Evolutionary conservation across 2,113 vertebrate genomes (phyloP).

Genomic region (Otocyon megalotis): DNA sequence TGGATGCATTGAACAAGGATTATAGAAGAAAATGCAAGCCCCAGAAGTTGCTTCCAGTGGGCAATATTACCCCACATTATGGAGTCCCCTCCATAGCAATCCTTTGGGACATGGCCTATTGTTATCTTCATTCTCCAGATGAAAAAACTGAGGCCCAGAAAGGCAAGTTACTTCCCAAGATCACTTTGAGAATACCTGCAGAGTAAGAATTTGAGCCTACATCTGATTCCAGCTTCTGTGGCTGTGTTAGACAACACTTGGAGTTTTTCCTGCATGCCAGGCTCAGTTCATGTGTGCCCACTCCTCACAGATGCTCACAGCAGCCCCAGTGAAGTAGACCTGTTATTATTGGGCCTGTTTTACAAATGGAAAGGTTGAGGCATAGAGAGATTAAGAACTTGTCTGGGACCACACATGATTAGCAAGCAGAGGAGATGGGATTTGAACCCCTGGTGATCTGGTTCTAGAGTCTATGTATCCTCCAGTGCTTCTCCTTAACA

Average conservation of each 20-base stretch:
- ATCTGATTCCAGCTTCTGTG: not conserved
- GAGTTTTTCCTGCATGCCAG: not conserved
- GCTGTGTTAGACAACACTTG: accelerated
- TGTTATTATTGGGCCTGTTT: not conserved
- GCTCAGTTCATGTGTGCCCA: no score
- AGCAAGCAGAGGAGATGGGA: not conserved
- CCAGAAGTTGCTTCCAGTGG: no score
- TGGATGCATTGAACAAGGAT: not conserved
- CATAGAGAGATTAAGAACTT: not conserved
- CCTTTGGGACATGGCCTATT: not conserved
- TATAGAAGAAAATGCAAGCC: not conserved
- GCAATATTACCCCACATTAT: not conserved
- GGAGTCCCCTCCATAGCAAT: not conserved
- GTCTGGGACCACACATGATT: not conserved
- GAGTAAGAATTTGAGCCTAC: not conserved
- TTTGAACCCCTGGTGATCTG: not conserved
- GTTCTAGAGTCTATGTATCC: not conserved
- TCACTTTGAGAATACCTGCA: not conserved
- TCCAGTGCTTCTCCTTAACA: not conserved
- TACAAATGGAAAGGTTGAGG: not conserved
- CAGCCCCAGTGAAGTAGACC: not conserved
- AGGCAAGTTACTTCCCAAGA: not conserved
- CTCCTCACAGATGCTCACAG: not conserved
- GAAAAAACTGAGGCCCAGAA: not conserved
- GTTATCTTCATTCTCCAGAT: not conserved